Evolutionary conservation across 1,140 invertebrate species (phyloP).

Genomic region (Pachypsylla venusta): DNA sequence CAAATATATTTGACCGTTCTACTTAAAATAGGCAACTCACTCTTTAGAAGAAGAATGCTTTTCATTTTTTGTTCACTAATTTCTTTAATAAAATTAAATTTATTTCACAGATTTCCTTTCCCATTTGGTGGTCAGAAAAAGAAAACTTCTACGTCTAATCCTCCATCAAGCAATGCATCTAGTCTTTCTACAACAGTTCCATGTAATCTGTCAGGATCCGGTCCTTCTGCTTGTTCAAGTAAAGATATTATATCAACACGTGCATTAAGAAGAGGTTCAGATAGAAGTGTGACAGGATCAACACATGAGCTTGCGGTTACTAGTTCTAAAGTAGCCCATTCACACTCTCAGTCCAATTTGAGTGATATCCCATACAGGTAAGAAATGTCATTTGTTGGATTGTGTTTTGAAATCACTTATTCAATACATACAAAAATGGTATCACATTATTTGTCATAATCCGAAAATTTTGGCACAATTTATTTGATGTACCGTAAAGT

Average conservation of each 20-base stretch:
- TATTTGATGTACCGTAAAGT: no score
- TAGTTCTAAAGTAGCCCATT: constrained; percentile 46
- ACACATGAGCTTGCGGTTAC: constrained; percentile 59
- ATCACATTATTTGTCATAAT: no score
- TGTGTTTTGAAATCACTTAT: no score
- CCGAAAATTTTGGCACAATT: no score
- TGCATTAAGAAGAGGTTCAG: constrained; percentile 45
- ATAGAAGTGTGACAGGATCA: constrained; percentile 63
- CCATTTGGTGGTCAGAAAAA: constrained; percentile 63
- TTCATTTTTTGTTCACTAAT: no score
- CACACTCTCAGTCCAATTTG: constrained; percentile 65
- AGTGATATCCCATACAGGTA: constrained; percentile 62
- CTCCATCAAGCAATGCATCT: constrained; percentile 30
- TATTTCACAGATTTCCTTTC: constrained; percentile 40
- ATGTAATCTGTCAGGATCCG: constrained; percentile 20
- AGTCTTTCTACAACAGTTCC: constrained; percentile 7
- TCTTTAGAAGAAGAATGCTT: no score
- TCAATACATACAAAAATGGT: no score
- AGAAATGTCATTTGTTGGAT: constrained; percentile 18
- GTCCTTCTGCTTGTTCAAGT: constrained; percentile 17
- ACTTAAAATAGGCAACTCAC: no score
- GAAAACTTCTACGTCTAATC: constrained; percentile 57
- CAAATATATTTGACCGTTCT: no score
- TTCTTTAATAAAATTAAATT: no score
- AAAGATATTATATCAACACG: neutral